Conservation (phyloP, 2,797 vertebrate species). For the Lithobates pipiens region DNA sequence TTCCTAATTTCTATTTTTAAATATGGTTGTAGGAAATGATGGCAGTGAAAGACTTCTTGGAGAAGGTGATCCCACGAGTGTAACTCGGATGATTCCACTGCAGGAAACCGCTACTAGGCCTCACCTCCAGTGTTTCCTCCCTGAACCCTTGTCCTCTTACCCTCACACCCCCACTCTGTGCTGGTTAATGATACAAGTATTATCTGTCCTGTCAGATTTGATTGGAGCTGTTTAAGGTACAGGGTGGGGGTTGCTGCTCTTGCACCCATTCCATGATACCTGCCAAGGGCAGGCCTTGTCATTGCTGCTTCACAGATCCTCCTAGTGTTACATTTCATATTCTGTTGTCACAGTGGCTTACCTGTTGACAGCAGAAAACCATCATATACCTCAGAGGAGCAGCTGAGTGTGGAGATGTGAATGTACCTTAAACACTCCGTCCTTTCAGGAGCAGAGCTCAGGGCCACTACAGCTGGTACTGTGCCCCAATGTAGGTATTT, state of each 20-base stretch:
- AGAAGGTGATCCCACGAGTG: conserved; percentile 93
- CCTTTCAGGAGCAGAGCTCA: conserved; percentile 7
- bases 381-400: conserved; percentile 60
- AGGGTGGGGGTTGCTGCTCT: conserved; percentile 66
- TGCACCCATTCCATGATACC: conserved; percentile 25
- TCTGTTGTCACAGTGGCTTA: conserved; percentile 56
- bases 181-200: conserved; percentile 53
- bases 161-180: conserved; percentile 56
- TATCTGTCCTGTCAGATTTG: conserved; percentile 53
- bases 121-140: conserved; percentile 58
- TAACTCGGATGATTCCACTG: conserved; percentile 71
- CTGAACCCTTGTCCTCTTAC: conserved; percentile 37
- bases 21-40: conserved; percentile 87
- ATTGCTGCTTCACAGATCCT: conserved; percentile 42
- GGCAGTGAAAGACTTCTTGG: conserved; percentile 94
- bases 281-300: conserved; percentile 4
- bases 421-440: conserved; percentile 56
- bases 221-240: conserved; percentile 63
- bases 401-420: conserved; percentile 47
- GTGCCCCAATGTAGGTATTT: conserved; percentile 41
- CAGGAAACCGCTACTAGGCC: conserved; percentile 55
- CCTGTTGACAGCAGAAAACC: conserved; percentile 58
- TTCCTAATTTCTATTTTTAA: neutral
- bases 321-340: conserved; percentile 58
- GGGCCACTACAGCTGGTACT: conserved; percentile 15